Percentiles rank a stretch among this genome's conserved stretches.
Evolutionary conservation across 2,888 invertebrate species (phyloP).

Genomic region (Piscicola geometra): DNA sequence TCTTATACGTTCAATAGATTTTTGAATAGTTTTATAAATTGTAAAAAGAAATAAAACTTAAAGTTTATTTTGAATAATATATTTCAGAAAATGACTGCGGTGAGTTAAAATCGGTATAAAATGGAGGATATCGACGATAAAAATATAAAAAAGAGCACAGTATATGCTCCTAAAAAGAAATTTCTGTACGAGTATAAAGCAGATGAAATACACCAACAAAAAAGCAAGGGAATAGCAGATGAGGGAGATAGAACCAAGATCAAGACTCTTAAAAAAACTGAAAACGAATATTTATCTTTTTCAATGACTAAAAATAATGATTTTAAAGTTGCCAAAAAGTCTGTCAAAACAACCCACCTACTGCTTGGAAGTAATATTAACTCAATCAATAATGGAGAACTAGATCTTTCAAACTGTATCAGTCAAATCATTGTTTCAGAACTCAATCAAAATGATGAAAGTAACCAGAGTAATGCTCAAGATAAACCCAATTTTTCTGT

Average conservation of each 20-base stretch:
- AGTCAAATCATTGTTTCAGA: slow-evolving; percentile 2
- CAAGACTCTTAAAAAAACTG: no score
- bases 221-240: not conserved
- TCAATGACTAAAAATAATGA: not conserved
- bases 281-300: not conserved
- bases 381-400: not conserved
- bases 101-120: no score
- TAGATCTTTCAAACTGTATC: not conserved
- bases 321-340: not conserved
- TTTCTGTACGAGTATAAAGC: not conserved
- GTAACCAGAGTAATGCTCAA: not conserved
- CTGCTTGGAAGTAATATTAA: not conserved
- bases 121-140: not conserved
- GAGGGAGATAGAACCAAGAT: not conserved
- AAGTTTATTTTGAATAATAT: no score
- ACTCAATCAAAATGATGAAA: not conserved
- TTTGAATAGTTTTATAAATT: no score
- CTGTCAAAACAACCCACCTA: not conserved
- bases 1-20: no score
- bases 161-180: slow-evolving; percentile 4
- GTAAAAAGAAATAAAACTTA: no score
- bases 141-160: not conserved
- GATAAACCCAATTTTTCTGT: not conserved
- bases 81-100: no score
- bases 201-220: not conserved